Conservation (phyloP, 2,113 vertebrate species). For the Athene noctua region DNA sequence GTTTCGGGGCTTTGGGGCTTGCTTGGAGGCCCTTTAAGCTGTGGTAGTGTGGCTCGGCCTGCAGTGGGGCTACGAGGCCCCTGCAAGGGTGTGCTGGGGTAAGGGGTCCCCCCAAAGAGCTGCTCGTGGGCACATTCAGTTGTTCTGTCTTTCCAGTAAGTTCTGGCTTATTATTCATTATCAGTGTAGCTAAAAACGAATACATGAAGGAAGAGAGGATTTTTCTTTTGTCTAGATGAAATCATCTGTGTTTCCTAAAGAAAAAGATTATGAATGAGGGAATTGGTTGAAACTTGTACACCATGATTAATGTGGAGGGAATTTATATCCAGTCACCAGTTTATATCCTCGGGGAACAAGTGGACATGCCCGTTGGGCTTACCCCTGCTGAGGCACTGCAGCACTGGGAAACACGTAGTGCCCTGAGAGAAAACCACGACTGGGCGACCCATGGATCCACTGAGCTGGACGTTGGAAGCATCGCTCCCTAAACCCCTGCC, state of each 20-base stretch:
- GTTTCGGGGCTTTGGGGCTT: not conserved
- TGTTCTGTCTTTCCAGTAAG: not conserved
- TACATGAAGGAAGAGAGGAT: not conserved
- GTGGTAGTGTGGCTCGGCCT: rapidly evolving
- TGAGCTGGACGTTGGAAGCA: not conserved
- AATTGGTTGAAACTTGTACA: not conserved
- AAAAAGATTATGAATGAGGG: not conserved
- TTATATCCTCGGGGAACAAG: not conserved
- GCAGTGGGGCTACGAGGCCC: not conserved
- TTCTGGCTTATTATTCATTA: not conserved
- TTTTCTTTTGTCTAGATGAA: not conserved
- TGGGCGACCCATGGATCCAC: rapidly evolving
- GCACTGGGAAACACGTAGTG: not conserved
- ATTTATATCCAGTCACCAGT: not conserved
- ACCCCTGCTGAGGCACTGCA: too few relatives aligned
- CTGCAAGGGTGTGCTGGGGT: not conserved
- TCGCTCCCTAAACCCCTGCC: not conserved
- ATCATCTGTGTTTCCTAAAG: not conserved
- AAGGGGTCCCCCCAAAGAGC: too few relatives aligned
- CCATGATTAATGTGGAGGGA: not conserved
- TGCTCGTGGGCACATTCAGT: not conserved
- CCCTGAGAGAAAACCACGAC: not conserved
- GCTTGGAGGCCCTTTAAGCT: not conserved
- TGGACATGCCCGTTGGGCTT: rapidly evolving
- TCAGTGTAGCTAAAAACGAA: not conserved